Evolutionary conservation across 2,888 invertebrate species (phyloP).

Genomic region (Drosophila stalkeri): DNA sequence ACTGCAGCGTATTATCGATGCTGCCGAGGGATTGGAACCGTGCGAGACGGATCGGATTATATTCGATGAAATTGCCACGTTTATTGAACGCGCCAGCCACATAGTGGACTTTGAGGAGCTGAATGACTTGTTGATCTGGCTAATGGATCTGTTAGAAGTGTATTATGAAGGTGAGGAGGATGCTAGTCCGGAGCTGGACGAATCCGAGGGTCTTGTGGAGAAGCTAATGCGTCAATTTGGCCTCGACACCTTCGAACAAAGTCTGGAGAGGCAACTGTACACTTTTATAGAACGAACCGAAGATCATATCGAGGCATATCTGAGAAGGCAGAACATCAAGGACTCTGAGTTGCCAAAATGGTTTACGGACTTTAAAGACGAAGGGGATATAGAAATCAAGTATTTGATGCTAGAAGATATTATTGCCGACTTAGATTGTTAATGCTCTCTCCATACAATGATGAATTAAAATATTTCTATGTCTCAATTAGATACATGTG

Average conservation of each 20-base stretch:
- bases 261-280: constrained; percentile 18
- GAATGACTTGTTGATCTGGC: constrained; percentile 19
- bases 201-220: constrained; percentile 11
- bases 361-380: constrained; percentile 21
- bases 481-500: not conserved
- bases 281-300: constrained; percentile 28
- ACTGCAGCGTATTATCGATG: constrained; percentile 40
- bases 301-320: constrained; percentile 31
- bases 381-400: constrained; percentile 48
- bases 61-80: constrained; percentile 12
- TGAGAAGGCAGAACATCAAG: constrained; percentile 17
- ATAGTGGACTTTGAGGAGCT: constrained; percentile 30
- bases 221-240: constrained; percentile 34
- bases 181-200: constrained; percentile 4
- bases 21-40: constrained; percentile 30
- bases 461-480: not conserved
- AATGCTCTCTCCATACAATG: not conserved
- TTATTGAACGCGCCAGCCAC: constrained; percentile 18
- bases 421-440: constrained; percentile 23
- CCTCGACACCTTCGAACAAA: constrained; percentile 24
- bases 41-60: constrained; percentile 10
- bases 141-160: constrained; percentile 28
- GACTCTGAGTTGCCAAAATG: constrained; percentile 25
- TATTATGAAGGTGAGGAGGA: not conserved
- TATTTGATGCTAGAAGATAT: constrained; percentile 25